Base-by-base conservation (phyloP, 2,888 invertebrate species). In the Ichneumon xanthorius region DNA sequence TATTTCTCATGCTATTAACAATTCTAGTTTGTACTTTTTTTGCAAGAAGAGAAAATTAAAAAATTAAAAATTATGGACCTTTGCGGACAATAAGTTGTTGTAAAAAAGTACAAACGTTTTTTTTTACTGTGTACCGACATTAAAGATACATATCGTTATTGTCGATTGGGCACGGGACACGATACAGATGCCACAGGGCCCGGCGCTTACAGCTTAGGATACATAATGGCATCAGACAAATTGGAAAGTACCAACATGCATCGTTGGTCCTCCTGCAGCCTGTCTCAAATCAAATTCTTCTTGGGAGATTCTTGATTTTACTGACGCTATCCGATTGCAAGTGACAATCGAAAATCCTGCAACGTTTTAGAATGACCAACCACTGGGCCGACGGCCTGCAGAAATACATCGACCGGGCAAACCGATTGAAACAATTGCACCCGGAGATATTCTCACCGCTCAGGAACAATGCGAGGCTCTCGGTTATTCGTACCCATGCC, bases 181-280 rank as follows among this genome's bases (percentile, higher is more conserved):
- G 72, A 72, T 22, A 6, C 9, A 11, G 19, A 19, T 2, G 11
- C 11, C 0, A 19, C 30, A 1, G 61, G 45, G 0, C 4, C 14
- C 16, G 58, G 72, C 37, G 19, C 58, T 6, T 16, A 6, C 4
- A 7, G 11, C 0, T 5, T 72, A 22, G 72, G 72, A 55, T 72
- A 37, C 19, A 55, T 72, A 37, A 58, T 72, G 72, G 33, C 72
- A 19, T 37, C 55, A 0, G 40, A n/a, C 1, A n/a, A 53, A n/a
- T 19, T 4, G 50, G 16, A 33, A 1, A 71, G 58, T 14, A 5
- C 4, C 5, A 55, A 58, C 5, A 22, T 33, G 33, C 37, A 55
- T 3, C n/a, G 19, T 9, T 72, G 72, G 72, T 72, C 72, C 6
- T 1, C 22, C 3, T 72, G 72, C 22, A 72, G 72, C 16, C 33